Base-by-base conservation (phyloP, 2,888 invertebrate species). In the Xestia rhomboidea region DNA sequence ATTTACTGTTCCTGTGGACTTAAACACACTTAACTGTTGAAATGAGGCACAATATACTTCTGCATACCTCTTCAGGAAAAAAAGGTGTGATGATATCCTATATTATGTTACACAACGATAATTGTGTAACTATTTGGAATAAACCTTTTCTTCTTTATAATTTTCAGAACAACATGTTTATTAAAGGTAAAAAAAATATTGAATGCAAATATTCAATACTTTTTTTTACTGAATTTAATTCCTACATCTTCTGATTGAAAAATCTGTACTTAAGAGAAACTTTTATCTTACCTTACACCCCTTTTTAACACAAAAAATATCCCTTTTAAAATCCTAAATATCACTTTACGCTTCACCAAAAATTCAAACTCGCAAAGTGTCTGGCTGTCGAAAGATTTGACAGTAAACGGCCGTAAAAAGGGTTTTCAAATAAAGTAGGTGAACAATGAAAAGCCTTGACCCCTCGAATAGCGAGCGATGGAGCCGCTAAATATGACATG, bases 381-480 rank as follows among this genome's bases (percentile, higher is more conserved):
- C 41, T 13, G 76, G 30, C 68, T 77, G 83, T 78, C 80, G 77
- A 78, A 79, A 83, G 79, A 81, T 82, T 84, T 80, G 87, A 85
- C 85, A 84, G 73, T 79, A 84, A 87, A 82, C 77, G 64, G 15
- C 69, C 80, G 41, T 68, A 81, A 74, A 88, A 88, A 78, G 83
- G 84, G 81, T 82, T 79, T 38, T 75, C 67, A 89, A 88, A 88
- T 86, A 88, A 86, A 82, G 83, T 82, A 80, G 76, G 79, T 81
- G 87, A 84, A 89, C 87, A 89, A 85, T 76, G 69, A 62, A 74
- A 62, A 69, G 67, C 89, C 89, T 86, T 89, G 89, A 89, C 87
- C 89, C 72, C 60, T 75, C 75, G 75, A 83, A 85, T 76, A 72
- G 78, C 69, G 73, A 57, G 77, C 57, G 76, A 49, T 74, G 30